Base-by-base conservation (phyloP, 2,113 vertebrate species). In the Tor tambroides region DNA sequence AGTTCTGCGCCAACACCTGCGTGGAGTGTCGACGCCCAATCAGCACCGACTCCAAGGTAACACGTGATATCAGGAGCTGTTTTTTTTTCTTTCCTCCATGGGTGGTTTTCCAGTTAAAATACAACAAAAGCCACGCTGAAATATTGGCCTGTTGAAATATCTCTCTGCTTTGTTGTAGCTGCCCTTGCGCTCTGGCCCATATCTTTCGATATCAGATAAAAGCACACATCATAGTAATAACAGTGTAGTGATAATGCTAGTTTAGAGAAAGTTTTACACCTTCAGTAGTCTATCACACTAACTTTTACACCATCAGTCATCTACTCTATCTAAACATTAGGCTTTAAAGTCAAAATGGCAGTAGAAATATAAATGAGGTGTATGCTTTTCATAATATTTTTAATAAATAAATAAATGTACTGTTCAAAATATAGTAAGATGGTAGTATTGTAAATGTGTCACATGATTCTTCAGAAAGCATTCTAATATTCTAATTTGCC, bases 1-100 rank as follows among this genome's bases (percentile, higher is more conserved):
- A 98, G 93, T 94, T 99, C 94, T 98, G 97, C 0, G 97, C 98
- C 95, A 98, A 98, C 95, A 96, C 94, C 90, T 99, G 98, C 8
- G 93, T 89, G 0, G 97, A 98, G 82, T 99, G 98, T 91, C 96
- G 94, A 81, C 96, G 97, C 79, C 96, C 97, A 87, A 99, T 99
- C 0, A 94, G 97, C 0, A 96, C 97, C 0, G 97, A 98, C 83
- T 94, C 97, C 78, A 99, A 99, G 97, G 97, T 97, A 46, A 30
- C n/a, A 23, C 32, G 2, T 51, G 11, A 17, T 79, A 26, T 5
- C 23, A n/a, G 32, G 5, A 26, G 49, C 63, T 30, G 59, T 32
- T 43, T 5, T 81, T 65, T 41, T 46, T 11, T 69, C 26, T 80
- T 9, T 81, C 19, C n/a, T 11, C n/a, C 67, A 9, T 35, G 30